Percentiles rank a stretch among this genome's conserved stretches.
phyloP scores from a whole-genome alignment of 2,113 vertebrate species.

The Lagopus muta region DNA sequence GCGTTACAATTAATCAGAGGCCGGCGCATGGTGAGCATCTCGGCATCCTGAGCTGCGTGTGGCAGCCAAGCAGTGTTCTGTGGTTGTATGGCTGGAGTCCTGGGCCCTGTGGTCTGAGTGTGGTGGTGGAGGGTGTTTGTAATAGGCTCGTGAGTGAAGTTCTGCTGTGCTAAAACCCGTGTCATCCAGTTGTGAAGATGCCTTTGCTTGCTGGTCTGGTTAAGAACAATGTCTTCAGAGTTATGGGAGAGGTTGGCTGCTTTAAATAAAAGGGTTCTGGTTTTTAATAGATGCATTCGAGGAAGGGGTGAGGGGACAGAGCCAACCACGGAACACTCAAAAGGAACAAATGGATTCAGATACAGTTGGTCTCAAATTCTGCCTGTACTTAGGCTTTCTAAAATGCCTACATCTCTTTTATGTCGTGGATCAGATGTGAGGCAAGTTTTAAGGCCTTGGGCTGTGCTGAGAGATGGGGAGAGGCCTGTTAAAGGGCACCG shows the following conservation, averaged over 20 bases:
- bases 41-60: fast-evolving
- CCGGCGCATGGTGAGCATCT: background rate
- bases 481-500: background rate
- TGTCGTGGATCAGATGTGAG: background rate
- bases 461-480: background rate
- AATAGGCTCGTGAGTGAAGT: background rate
- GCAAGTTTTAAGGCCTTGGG: background rate
- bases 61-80: fast-evolving
- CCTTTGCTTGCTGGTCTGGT: background rate
- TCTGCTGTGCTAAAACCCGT: background rate
- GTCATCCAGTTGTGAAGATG: background rate
- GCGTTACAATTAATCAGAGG: background rate
- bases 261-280: background rate
- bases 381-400: background rate
- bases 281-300: background rate
- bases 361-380: background rate
- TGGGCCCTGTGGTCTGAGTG: background rate
- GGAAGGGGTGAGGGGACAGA: background rate
- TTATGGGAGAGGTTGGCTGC: background rate
- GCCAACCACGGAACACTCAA: background rate
- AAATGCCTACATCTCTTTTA: background rate
- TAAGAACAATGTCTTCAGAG: background rate
- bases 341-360: background rate
- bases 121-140: background rate
- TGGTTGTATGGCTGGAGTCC: background rate